Conservation (phyloP, 2,113 vertebrate genomes). For the Stegostoma tigrinum region DNA sequence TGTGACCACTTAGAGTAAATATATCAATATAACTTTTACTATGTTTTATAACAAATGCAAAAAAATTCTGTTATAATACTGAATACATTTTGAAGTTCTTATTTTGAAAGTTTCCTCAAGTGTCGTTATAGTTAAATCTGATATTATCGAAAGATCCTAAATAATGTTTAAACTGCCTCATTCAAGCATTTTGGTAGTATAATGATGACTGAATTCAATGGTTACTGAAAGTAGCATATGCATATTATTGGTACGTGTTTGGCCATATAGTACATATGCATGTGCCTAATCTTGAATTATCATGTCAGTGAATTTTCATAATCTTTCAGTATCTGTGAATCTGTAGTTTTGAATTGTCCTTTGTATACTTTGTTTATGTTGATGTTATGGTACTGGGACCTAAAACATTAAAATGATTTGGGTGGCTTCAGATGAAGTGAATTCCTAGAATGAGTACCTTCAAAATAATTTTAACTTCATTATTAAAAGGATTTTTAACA, state of each 20-base stretch:
- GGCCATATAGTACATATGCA: background rate
- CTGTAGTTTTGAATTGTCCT: background rate
- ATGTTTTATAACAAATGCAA: background rate
- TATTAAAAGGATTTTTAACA: background rate
- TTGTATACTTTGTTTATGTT: background rate
- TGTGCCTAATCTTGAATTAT: background rate
- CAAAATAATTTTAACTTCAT: background rate
- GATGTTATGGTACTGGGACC: background rate
- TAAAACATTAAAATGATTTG: background rate
- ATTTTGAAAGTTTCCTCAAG: background rate
- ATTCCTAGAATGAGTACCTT: background rate
- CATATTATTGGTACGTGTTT: slow-evolving; percentile 17
- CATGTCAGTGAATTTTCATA: background rate
- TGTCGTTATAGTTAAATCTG: background rate
- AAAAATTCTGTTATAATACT: background rate
- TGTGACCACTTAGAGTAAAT: background rate
- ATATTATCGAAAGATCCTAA: background rate
- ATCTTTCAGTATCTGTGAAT: background rate
- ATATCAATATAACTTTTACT: background rate
- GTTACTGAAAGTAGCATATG: slow-evolving; percentile 3
- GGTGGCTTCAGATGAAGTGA: background rate
- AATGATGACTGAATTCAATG: background rate
- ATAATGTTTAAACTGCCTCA: background rate
- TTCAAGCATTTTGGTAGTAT: slow-evolving; percentile 3
- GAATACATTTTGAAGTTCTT: background rate